These are phyloP conservation scores for Acronicta aceris DNA, from an alignment of 2,888 invertebrate species.

Conservation along the genomic window DNA sequence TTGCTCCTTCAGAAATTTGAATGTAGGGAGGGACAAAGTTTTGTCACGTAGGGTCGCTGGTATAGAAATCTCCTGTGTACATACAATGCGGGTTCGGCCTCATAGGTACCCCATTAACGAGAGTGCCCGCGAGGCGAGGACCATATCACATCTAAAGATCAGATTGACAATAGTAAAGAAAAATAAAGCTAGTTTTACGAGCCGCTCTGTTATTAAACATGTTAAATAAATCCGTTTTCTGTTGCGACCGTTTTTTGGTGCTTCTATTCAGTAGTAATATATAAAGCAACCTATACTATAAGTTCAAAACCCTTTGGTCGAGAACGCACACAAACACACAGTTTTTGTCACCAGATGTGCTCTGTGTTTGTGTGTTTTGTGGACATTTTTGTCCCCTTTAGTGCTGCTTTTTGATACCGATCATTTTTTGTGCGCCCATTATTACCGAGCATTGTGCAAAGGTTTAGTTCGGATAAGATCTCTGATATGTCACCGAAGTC, in stretches of 20 bases:
- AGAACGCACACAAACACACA: constrained; percentile 74
- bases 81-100: constrained; percentile 86
- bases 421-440: constrained; percentile 86
- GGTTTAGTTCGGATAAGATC: constrained; percentile 87
- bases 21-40: constrained; percentile 89
- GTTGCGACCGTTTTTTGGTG: constrained; percentile 78
- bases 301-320: constrained; percentile 81
- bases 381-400: constrained; percentile 84
- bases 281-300: constrained; percentile 68
- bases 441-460: constrained; percentile 85
- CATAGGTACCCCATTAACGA: constrained; percentile 88
- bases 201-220: constrained; percentile 87
- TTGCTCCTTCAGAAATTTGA: constrained; percentile 89
- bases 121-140: constrained; percentile 82
- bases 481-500: constrained; percentile 85
- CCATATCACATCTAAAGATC: constrained; percentile 86
- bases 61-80: constrained; percentile 80
- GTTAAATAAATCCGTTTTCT: constrained; percentile 81
- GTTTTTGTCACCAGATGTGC: constrained; percentile 77
- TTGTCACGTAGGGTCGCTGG: constrained; percentile 87
- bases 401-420: constrained; percentile 85
- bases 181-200: constrained; percentile 84
- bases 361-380: constrained; percentile 73
- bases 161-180: constrained; percentile 83
- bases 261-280: constrained; percentile 72